Evolutionary conservation across 2,888 invertebrate species (phyloP), one percentile per base, ranked within the genome.

Genomic region (Mycalesis mineus): DNA sequence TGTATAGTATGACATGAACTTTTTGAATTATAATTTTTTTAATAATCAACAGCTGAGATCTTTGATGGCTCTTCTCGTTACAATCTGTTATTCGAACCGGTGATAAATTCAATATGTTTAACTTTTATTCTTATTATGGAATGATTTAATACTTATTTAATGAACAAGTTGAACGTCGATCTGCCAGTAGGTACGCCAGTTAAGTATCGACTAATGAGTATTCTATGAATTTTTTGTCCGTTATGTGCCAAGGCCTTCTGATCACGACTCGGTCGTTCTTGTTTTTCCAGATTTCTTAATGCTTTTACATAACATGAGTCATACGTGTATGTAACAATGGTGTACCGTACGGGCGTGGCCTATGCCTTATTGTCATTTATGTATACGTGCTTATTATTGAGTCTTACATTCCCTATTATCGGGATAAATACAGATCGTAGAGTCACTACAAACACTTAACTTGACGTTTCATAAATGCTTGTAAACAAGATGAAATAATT

Each of bases 171-270:
- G 7, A 33, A 6, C 33, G 11, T 7, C 15, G 29, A 13, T 44
- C 29, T 47, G 5, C 47, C 31, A 47, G 9, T 28, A 37, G 33
- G 22, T 28, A 13, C 13, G 4, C 13, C 6, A 11, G 17, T 11
- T n/a, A 33, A 13, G 4, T 44, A 14, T 29, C 29, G 13, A 9
- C 45, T 45, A 47, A 15, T 31, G 31, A 29, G 39, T 39, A 40
- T 39, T 29, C 31, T 48, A 41, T 44, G 42, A 22, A 45, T 51
- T 52, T 61, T 58, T 56, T 50, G 56, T 56, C 61, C 58, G 61
- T 64, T 60, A 64, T 60, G 48, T 55, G 47, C 64, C 60, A 63
- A 63, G 62, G 62, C 49, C 62, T 56, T 44, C 40, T n/a, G 58
- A 58, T 56, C 59, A 58, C 63, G 63, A 61, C 55, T 45, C 53